A percentile compares a stretch with the other conserved stretches of the same genome.
phyloP scores from a whole-genome alignment of 2,113 vertebrate species.

The Taxidea taxus region DNA sequence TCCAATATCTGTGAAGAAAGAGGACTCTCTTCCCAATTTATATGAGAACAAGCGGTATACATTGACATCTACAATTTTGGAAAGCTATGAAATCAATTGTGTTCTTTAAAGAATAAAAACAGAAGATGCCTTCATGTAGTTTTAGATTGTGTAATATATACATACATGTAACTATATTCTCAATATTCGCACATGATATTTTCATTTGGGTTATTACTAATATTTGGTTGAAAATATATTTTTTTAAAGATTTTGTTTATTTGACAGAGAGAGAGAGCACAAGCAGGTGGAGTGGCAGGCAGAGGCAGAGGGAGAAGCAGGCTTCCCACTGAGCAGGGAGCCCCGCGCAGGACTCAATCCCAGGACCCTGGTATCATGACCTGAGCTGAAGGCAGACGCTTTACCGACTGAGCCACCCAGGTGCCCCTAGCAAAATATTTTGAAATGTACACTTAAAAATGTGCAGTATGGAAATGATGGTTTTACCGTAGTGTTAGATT shows the following conservation, averaged over 20 bases:
- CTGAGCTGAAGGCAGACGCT: neutral
- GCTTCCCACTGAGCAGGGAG: neutral
- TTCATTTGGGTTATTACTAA: neutral
- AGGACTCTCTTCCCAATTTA: neutral
- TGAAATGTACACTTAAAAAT: neutral
- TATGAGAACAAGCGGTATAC: neutral
- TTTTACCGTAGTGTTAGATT: neutral
- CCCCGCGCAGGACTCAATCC: rapidly evolving
- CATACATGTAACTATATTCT: neutral
- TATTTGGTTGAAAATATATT: neutral
- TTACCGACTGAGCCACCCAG: neutral
- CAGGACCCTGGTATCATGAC: neutral
- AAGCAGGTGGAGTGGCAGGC: neutral
- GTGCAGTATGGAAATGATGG: too few relatives aligned
- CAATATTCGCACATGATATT: neutral
- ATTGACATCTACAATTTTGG: neutral
- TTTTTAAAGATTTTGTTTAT: too few relatives aligned
- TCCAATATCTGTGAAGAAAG: neutral
- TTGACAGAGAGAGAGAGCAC: neutral
- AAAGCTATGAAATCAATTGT: neutral
- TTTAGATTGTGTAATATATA: neutral
- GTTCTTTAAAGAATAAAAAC: neutral
- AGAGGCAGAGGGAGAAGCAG: neutral
- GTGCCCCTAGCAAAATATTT: neutral
- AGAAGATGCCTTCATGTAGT: neutral